phyloP scores from a whole-genome alignment of 1,140 invertebrate genomes.

The Drosophila cardini region DNA sequence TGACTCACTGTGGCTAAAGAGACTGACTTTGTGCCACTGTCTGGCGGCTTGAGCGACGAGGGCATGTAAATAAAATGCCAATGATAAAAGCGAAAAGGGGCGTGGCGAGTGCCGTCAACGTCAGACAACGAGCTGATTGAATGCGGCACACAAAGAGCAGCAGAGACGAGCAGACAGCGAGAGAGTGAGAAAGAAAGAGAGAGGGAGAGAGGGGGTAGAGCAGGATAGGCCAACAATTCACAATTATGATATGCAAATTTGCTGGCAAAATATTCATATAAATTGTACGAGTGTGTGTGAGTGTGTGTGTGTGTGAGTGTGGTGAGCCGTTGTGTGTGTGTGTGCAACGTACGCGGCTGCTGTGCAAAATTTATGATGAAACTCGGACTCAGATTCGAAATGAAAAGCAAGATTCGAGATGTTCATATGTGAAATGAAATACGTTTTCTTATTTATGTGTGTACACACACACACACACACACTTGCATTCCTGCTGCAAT shows the following conservation, averaged over 20 bases:
- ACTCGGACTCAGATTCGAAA: not conserved
- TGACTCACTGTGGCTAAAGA: slow-evolving; percentile 31
- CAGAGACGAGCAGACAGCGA: not conserved
- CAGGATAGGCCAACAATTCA: slow-evolving; percentile 45
- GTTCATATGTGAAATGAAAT: slow-evolving; percentile 17
- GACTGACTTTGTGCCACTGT: not conserved
- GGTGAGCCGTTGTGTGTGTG: not conserved
- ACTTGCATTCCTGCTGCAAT: not conserved
- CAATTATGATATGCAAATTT: slow-evolving; percentile 64
- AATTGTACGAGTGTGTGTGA: slow-evolving; percentile 15
- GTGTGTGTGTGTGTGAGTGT: too few species aligned
- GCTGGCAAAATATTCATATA: slow-evolving; percentile 56
- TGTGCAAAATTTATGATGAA: slow-evolving; percentile 28
- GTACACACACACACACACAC: not conserved
- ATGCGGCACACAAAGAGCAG: slow-evolving; percentile 36
- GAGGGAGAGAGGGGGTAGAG: not conserved
- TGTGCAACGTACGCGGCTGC: slow-evolving; percentile 2
- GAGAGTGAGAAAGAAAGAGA: not conserved
- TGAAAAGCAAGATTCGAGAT: slow-evolving; percentile 3
- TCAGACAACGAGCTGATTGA: slow-evolving; percentile 51
- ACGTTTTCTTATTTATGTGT: slow-evolving; percentile 10
- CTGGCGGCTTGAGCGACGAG: not conserved
- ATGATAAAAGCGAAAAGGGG: slow-evolving; percentile 48
- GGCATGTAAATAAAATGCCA: slow-evolving; percentile 56
- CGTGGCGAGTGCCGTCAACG: slow-evolving; percentile 38